Evolutionary conservation across 2,888 invertebrate species (phyloP).

Genomic region (Dicranocentrus wangi): DNA sequence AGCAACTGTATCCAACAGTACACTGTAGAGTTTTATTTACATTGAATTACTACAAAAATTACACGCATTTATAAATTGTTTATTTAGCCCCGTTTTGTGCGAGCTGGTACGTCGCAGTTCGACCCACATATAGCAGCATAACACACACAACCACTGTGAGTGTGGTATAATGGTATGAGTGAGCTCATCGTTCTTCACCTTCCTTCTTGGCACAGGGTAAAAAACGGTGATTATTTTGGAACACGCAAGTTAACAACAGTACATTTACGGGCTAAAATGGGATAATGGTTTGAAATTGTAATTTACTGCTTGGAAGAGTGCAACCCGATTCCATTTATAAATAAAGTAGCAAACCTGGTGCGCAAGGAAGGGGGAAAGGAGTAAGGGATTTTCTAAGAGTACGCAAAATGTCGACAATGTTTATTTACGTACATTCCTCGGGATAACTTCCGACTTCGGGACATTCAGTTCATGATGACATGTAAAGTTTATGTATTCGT

Average conservation of each 20-base stretch:
- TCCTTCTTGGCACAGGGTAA: background rate
- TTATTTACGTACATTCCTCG: no score
- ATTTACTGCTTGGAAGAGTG: no score
- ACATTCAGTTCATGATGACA: background rate
- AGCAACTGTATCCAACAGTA: no score
- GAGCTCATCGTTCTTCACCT: background rate
- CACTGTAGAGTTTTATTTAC: no score
- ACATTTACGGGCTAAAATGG: slow-evolving; percentile 9
- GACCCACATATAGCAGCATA: no score
- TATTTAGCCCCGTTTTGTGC: slow-evolving; percentile 32
- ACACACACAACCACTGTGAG: background rate
- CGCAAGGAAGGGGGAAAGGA: no score
- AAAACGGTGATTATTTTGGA: background rate
- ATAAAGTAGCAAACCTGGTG: no score
- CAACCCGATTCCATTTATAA: no score
- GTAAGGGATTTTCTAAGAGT: no score
- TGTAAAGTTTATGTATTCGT: background rate
- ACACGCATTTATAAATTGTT: slow-evolving; percentile 34
- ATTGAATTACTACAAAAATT: no score
- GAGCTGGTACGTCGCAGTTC: background rate
- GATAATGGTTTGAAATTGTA: background rate
- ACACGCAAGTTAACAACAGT: slow-evolving; percentile 1
- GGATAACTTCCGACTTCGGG: background rate
- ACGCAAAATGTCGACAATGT: no score
- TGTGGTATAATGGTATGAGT: background rate